A percentile compares a stretch with the other conserved stretches of the same genome.
phyloP scores from a whole-genome alignment of 2,113 vertebrate species.

The Nymphicus hollandicus region DNA sequence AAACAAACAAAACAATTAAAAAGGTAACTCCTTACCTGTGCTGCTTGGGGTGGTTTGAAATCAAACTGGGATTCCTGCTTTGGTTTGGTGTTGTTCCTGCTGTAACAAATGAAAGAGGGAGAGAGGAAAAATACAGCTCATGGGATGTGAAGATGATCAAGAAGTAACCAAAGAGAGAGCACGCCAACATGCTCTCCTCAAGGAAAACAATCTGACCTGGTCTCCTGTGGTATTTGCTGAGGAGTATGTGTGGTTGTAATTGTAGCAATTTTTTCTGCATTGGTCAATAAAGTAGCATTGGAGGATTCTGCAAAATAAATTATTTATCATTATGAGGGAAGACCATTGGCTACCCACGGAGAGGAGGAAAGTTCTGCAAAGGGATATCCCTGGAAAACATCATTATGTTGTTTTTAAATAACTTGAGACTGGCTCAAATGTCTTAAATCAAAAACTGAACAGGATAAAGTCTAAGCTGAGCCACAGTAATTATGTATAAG shows the following conservation, averaged over 20 bases:
- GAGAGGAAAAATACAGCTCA: conserved; percentile 34
- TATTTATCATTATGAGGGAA: conserved; percentile 4
- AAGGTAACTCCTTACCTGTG: conserved; percentile 70
- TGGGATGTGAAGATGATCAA: not conserved
- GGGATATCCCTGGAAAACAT: not conserved
- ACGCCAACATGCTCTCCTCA: not conserved
- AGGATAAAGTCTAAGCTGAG: not conserved
- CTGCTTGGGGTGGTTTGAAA: conserved; percentile 85
- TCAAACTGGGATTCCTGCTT: conserved; percentile 94
- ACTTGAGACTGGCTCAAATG: not conserved
- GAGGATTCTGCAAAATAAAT: conserved; percentile 87
- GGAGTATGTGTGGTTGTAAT: conserved; percentile 96
- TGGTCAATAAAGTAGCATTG: conserved; percentile 95
- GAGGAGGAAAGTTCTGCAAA: not conserved
- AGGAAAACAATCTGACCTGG: conserved; percentile 80
- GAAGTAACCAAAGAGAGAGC: not conserved
- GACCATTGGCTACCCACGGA: not conserved
- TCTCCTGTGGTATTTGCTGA: conserved; percentile 88
- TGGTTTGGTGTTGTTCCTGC: conserved; percentile 94
- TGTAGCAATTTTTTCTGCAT: conserved; percentile 99
- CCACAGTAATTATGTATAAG: not conserved
- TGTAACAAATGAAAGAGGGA: conserved; percentile 12
- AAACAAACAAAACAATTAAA: not conserved
- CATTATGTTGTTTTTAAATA: not conserved
- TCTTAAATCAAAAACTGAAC: not conserved